A percentile compares a stretch with the other conserved stretches of the same genome.
Conservation (phyloP, 53 echinoderm and acorn worm genomes). For the Paracentrotus lividus region DNA sequence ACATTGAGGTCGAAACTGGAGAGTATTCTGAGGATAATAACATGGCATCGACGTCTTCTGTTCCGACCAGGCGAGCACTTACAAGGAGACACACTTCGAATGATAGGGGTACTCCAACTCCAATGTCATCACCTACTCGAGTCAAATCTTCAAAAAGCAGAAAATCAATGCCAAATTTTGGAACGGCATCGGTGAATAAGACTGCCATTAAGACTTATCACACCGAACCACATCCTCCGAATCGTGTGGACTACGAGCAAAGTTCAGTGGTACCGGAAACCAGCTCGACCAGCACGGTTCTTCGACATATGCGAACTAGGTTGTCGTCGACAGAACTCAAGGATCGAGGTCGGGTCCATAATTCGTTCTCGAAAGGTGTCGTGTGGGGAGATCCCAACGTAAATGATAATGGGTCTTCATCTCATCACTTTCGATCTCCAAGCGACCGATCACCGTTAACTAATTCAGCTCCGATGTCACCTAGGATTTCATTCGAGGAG, state of each 20-base stretch:
- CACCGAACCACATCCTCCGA: conserved; percentile 48
- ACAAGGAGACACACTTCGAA: background rate
- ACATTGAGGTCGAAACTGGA: conserved; percentile 29
- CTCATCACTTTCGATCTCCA: conserved; percentile 29
- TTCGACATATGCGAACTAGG: conserved; percentile 61
- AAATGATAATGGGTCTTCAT: background rate
- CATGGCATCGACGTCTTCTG: background rate
- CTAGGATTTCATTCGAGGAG: conserved; percentile 65
- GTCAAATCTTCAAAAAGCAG: conserved; percentile 42
- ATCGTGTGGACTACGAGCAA: background rate
- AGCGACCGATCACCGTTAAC: conserved; percentile 13
- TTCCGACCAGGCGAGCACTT: background rate
- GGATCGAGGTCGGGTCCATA: background rate
- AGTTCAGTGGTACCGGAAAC: background rate
- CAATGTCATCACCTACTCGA: background rate
- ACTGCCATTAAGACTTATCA: background rate
- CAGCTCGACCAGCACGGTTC: conserved; percentile 42
- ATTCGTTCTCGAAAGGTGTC: conserved; percentile 52
- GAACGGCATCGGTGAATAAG: background rate
- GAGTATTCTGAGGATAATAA: background rate
- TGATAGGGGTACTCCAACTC: background rate
- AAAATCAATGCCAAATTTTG: conserved; percentile 20
- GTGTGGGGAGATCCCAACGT: conserved; percentile 43
- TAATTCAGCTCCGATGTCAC: conserved; percentile 49
- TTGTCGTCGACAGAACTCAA: conserved; percentile 42